Base-by-base conservation (phyloP, 2,797 vertebrate genomes). In the Eremophila alpestris region DNA sequence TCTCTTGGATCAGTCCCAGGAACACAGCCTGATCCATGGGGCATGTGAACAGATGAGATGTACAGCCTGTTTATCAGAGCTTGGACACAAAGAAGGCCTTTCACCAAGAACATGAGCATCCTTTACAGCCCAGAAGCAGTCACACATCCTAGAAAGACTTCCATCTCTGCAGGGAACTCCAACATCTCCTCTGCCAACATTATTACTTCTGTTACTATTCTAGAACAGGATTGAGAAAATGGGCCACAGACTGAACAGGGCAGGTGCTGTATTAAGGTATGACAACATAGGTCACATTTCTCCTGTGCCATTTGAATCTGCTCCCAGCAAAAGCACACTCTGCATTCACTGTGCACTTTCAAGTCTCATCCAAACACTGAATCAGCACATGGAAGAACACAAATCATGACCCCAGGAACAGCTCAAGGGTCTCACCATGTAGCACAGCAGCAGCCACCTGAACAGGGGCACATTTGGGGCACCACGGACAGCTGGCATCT, bases 381-480 rank as follows among this genome's bases (percentile, higher is more conserved):
- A 75, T 11, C 10, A 19, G 58, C 32, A 24, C 7, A 10, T 0
- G 20, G 34, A 55, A 64, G 45, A 63, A 32, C 0, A 1, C 12
- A 14, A 6, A 38, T 3, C 2, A 10, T 48, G 49, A 73, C 3
- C 29, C 48, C 56, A 52, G 45, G 29, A 82, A 56, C 29, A 91
- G 41, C 48, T 79, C 26, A 10, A 24, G 13, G 21, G 26, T 59
- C 16, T 73, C 76, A 54, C 10, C 40, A 55, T 0, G 5, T 0
- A 29, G 32, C 0, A 68, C 1, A 64, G 34, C 36, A 76, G 52
- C 6, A 77, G 45, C 30, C 60, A 67, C 34, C 52, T 18, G 23
- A 83, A 49, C 41, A 52, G 13, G 11, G 4, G 29, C 19, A 70
- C 7, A 4, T 49, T 32, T 71, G 62, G n/a, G 85, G 59, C 56